phyloP scores from a whole-genome alignment of 2,888 invertebrate genomes.

The Unio pictorum region DNA sequence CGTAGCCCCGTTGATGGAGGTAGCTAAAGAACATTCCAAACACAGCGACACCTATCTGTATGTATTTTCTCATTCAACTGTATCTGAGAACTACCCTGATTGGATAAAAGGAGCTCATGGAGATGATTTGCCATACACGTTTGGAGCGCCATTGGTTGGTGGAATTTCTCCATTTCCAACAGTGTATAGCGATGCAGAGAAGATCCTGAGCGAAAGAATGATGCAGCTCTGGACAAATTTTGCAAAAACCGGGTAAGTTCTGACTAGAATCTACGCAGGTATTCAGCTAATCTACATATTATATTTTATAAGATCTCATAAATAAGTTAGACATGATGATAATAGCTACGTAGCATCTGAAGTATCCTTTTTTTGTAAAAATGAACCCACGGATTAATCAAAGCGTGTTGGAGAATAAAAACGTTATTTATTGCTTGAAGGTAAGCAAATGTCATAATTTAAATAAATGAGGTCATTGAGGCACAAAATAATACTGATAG shows the following conservation, averaged over 20 bases:
- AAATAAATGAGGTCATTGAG: too few species aligned
- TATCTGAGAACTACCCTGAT: slow-evolving; percentile 79
- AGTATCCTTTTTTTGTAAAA: too few species aligned
- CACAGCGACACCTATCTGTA: slow-evolving; percentile 75
- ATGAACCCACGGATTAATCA: too few species aligned
- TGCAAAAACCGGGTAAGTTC: slow-evolving; percentile 67
- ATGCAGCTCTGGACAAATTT: slow-evolving; percentile 70
- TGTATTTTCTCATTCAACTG: slow-evolving; percentile 82
- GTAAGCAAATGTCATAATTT: too few species aligned
- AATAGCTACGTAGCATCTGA: too few species aligned
- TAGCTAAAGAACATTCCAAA: slow-evolving; percentile 88
- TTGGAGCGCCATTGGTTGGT: slow-evolving; percentile 67
- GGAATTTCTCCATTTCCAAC: slow-evolving; percentile 65
- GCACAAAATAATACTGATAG: too few species aligned
- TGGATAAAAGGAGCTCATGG: slow-evolving; percentile 62
- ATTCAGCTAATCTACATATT: too few species aligned
- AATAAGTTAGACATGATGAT: too few species aligned
- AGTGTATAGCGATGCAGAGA: slow-evolving; percentile 54
- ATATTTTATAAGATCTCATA: too few species aligned
- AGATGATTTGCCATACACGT: slow-evolving; percentile 68
- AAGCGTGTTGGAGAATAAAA: too few species aligned
- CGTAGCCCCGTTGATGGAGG: slow-evolving; percentile 87
- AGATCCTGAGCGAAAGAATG: slow-evolving; percentile 63
- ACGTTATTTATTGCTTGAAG: too few species aligned
- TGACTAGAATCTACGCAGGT: too few species aligned